Percentiles rank a stretch among this genome's conserved stretches.
phyloP scores from a whole-genome alignment of 2,113 vertebrate species.

The Gnathonemus echidnorhynchus region DNA sequence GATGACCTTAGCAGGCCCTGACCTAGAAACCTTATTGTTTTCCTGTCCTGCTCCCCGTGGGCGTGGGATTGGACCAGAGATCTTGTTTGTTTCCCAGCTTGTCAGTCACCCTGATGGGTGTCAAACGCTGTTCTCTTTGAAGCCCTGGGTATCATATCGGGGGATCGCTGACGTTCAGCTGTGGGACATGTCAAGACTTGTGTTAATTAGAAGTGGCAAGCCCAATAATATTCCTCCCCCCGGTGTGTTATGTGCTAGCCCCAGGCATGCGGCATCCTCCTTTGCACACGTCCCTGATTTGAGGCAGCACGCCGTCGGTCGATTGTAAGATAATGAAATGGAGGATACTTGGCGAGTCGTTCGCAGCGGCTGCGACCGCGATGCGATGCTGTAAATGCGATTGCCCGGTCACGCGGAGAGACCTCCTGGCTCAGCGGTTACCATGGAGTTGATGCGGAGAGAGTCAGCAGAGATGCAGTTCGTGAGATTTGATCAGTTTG shows the following conservation, averaged over 20 bases:
- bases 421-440: constrained; percentile 48
- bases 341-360: not conserved
- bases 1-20: not conserved
- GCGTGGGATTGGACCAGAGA: not conserved
- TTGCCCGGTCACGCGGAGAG: constrained; percentile 50
- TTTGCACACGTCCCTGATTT: not conserved
- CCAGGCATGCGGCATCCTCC: not conserved
- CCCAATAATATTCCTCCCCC: not conserved
- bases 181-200: not conserved
- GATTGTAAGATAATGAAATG: not conserved
- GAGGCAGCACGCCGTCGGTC: not conserved
- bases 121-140: not conserved
- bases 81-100: not conserved
- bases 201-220: not conserved
- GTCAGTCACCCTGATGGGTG: not conserved
- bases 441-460: constrained; percentile 48
- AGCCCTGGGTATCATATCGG: not conserved
- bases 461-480: constrained; percentile 40
- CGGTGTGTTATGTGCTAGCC: not conserved
- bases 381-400: constrained; percentile 31
- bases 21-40: not conserved
- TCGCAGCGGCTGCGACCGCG: not conserved
- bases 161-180: not conserved
- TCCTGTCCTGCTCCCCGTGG: not conserved
- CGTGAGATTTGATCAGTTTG: constrained; percentile 31